Evolutionary conservation across 2,113 vertebrate genomes (phyloP).

Genomic region (Ailuropoda melanoleuca): DNA sequence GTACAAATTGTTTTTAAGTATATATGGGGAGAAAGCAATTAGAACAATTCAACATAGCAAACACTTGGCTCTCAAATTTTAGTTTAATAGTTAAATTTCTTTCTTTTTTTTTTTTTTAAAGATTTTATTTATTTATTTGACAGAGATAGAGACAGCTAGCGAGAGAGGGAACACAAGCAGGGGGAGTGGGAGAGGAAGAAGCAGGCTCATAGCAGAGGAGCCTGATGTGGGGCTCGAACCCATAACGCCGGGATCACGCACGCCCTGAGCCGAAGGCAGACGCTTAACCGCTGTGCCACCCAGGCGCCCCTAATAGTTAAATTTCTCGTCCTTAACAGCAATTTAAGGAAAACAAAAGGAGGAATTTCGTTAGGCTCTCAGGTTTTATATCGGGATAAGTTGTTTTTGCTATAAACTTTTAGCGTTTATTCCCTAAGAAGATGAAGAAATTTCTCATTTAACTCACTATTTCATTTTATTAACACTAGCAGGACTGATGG

Average conservation of each 20-base stretch:
- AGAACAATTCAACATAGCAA: background rate
- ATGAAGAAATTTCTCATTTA: background rate
- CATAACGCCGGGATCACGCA: no score
- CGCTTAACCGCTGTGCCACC: no score
- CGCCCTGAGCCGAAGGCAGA: no score
- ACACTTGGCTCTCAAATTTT: background rate
- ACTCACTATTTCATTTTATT: background rate
- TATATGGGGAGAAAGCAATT: background rate
- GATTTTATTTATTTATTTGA: no score
- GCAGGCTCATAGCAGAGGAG: no score
- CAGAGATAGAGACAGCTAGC: no score
- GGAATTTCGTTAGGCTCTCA: background rate
- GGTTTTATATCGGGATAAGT: background rate
- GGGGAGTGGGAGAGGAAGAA: no score
- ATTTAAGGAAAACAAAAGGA: background rate
- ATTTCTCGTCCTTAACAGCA: background rate
- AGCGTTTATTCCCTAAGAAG: background rate
- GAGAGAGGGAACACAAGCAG: no score
- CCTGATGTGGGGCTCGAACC: no score
- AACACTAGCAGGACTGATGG: background rate
- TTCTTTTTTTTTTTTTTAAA: no score
- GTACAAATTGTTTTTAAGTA: background rate
- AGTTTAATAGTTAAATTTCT: background rate
- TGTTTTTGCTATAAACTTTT: background rate
- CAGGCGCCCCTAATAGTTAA: background rate